Base-by-base conservation (phyloP, 2,113 vertebrate species). In the Melanocharis versteri region DNA sequence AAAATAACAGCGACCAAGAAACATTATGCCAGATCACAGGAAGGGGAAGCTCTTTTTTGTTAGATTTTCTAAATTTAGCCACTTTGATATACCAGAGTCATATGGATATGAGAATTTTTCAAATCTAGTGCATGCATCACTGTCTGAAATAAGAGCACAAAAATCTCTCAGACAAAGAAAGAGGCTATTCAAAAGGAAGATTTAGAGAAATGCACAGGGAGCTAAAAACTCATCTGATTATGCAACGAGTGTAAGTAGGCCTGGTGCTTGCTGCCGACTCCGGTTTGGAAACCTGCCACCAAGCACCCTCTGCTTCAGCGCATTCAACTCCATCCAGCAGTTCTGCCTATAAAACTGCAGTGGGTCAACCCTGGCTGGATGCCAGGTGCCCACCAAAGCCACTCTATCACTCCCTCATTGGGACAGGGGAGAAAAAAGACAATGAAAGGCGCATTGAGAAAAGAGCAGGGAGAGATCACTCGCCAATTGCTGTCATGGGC, bases 151-250 rank as follows among this genome's bases (percentile, higher is more conserved):
- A 85, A 87, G 27, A 83, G 17, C 72, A 89, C 40, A 68, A 93
- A 92, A 91, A 90, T 22, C 42, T 84, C 56, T n/a, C 1, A 3
- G 77, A 69, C 83, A 66, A 90, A 93, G 66, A 42, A 61, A 12
- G 47, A 78, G 26, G 20, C 44, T 86, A 71, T 44, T 62, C 79
- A 66, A 77, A 87, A 81, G 45, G 39, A 92, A 88, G 84, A 87
- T 30, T 75, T 47, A 76, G 51, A 95, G 84, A 79, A 95, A 83
- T 0, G 10, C 60, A 78, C 22, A 39, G 35, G 58, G 70, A 94
- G 45, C 66, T 77, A 75, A 88, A 93, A 94, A 88, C 70, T 90
- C 48, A 54, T 93, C 71, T 72, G 60, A 82, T 97, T 95, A 93
- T 1, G 18, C 89, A 95, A 94, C 1, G 2, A 2, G 2, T 45